Base-by-base conservation (phyloP, 2,113 vertebrate genomes). In the Dunckerocampus dactyliophorus region DNA sequence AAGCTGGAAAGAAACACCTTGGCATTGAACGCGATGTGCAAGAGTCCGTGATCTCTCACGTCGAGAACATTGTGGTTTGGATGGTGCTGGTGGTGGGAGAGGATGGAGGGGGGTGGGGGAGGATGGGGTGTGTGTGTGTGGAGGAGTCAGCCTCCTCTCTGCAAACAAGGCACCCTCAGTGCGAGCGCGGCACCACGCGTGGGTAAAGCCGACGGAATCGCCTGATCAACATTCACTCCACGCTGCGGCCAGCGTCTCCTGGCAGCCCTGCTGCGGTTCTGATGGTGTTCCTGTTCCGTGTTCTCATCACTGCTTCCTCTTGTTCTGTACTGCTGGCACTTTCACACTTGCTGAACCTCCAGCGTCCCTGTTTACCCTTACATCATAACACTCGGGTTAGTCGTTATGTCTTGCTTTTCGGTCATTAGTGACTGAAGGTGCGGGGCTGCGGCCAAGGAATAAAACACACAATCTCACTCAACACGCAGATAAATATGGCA, bases 131-230 rank as follows among this genome's bases (percentile, higher is more conserved):
- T 49, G 8, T 49, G 47, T 49, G 47, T 49, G 47, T 49, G 49
- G 67, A 60, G 74, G 72, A 69, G 64, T 69, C 50, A 69, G 69
- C 71, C 53, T 55, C 62, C 47, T 62, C 72, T 75, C 49, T 46
- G 65, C 77, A 81, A 86, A 86, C 84, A 88, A 86, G 79, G 82
- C 76, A 62, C 55, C 74, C 81, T 86, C 74, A 83, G 81, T 85
- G 28, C 64, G 34, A 68, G 70, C 66, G 52, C 60, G n/a, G 68
- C 67, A 46, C 56, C 66, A 51, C 47, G 73, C 72, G 64, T 57
- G 75, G 79, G 66, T 77, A 57, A 17, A 77, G 57, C 47, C 45
- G 42, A 69, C 58, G 15, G 64, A 75, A 69, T 47, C 2, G 24
- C 56, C 82, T 82, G 65, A 74, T 88, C 77, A 71, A 65, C 69